These are phyloP conservation scores for Brachyopa scutellaris DNA, from an alignment of 2,888 invertebrate species.

Conservation along the genomic window DNA sequence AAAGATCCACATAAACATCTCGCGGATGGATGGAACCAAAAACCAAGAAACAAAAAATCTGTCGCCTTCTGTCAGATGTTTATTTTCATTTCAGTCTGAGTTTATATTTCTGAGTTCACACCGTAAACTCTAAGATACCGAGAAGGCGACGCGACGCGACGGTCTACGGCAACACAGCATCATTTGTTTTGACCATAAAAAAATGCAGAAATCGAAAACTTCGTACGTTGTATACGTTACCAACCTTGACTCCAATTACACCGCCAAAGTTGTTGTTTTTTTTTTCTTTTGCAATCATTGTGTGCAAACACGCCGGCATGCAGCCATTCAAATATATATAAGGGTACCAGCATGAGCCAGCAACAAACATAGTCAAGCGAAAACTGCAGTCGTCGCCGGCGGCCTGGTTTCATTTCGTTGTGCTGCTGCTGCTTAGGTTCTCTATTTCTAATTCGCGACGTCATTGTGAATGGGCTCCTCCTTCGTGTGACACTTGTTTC, in stretches of 20 bases:
- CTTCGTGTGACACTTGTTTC: not conserved
- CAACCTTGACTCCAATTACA: constrained; percentile 56
- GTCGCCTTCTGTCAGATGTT: constrained; percentile 11
- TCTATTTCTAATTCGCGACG: constrained; percentile 35
- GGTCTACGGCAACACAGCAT: not conserved
- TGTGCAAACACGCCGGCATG: not conserved
- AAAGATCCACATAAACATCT: constrained; percentile 6
- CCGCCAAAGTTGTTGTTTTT: not conserved
- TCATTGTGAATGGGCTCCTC: not conserved
- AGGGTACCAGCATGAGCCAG: not conserved
- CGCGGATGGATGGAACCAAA: not conserved
- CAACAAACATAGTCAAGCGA: not conserved
- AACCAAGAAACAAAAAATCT: not conserved
- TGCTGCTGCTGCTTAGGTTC: constrained; percentile 13
- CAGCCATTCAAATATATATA: not conserved
- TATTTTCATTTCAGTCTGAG: constrained; percentile 27
- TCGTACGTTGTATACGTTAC: constrained; percentile 34
- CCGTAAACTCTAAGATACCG: not conserved
- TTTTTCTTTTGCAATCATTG: constrained; percentile 16
- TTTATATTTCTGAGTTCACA: not conserved
- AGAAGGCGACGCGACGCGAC: not conserved
- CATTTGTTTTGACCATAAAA: too few species aligned
- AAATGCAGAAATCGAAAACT: constrained; percentile 36
- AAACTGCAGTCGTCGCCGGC: constrained; percentile 21
- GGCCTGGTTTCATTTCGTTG: constrained; percentile 42